Evolutionary conservation across 1,140 invertebrate genomes (phyloP), one percentile per base, ranked within the genome.

Genomic region (Melitaea cinxia): DNA sequence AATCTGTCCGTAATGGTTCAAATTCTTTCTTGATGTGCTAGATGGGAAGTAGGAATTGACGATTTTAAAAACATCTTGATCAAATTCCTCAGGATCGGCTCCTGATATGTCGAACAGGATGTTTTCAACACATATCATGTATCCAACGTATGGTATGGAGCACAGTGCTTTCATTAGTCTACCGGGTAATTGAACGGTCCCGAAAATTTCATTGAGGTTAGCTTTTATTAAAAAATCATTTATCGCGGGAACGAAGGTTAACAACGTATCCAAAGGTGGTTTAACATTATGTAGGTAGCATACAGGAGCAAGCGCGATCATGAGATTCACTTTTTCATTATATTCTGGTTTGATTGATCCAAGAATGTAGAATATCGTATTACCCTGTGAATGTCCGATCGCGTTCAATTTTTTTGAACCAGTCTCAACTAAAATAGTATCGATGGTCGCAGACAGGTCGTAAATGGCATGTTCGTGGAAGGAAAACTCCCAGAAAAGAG

Each of bases 371-470:
- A 93, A 93, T 1, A 82, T 73, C 0, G 92, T 92, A 2, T 92
- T 94, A 6, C 95, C 95, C 60, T 77, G 70, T 0, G 84, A 87
- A 54, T 83, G 80, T 12, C 92, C 93, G 28, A 93, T 78, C 24
- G 92, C 91, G 58, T 78, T 83, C 1, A 94, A 63, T 33, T 84
- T 77, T 49, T 75, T 70, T 62, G 89, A 73, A 30, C 89, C 77
- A 35, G 92, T 93, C 68, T 79, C 64, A 7, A 91, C 67, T 52
- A 94, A 60, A 23, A 93, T 91, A 57, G 93, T 93, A 67, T 95
- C 92, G n/a, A 95, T 92, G 63, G 93, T 92, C 28, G 94, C 93
- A 12, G 94, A 94, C 0, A 95, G 73, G 68, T 95, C 94, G 70
- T 93, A 93, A 35, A 86, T 68, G 0, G 93, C 93, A 81, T 93